Conservation (phyloP, 2,888 invertebrate species). For the Trypoxylon attenuatum region DNA sequence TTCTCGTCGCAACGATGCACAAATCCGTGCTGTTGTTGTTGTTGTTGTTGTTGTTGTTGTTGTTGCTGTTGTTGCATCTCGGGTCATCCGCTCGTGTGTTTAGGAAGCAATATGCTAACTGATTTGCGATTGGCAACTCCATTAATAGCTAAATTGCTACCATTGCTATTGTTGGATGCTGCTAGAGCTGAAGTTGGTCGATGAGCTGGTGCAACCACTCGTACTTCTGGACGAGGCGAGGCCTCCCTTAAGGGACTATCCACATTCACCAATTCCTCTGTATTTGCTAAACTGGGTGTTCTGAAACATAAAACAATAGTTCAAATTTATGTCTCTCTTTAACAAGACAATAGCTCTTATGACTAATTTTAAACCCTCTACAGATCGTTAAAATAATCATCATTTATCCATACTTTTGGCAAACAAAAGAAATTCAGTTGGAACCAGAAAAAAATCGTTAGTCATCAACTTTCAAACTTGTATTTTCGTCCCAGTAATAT, state of each 20-base stretch:
- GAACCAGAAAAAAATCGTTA: too few species aligned
- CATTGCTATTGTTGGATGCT: conserved; percentile 17
- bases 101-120: conserved; percentile 70
- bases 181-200: conserved; percentile 54
- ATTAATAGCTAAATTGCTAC: conserved; percentile 40
- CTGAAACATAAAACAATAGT: too few species aligned
- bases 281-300: conserved; percentile 42
- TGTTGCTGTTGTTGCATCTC: too few species aligned
- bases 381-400: too few species aligned
- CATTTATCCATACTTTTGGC: too few species aligned
- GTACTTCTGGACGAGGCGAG: conserved; percentile 67
- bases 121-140: conserved; percentile 67
- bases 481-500: too few species aligned
- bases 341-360: too few species aligned
- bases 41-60: too few species aligned
- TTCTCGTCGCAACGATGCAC: conserved; percentile 66
- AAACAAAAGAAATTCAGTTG: too few species aligned
- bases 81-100: conserved; percentile 68
- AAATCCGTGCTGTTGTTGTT: conserved; percentile 61
- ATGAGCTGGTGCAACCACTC: conserved; percentile 67
- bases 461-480: too few species aligned
- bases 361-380: too few species aligned
- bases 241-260: conserved; percentile 59
- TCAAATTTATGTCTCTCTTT: too few species aligned
- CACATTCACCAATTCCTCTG: conserved; percentile 56